Conservation (phyloP, 2,888 invertebrate genomes). For the Eubasilissa splendida region DNA sequence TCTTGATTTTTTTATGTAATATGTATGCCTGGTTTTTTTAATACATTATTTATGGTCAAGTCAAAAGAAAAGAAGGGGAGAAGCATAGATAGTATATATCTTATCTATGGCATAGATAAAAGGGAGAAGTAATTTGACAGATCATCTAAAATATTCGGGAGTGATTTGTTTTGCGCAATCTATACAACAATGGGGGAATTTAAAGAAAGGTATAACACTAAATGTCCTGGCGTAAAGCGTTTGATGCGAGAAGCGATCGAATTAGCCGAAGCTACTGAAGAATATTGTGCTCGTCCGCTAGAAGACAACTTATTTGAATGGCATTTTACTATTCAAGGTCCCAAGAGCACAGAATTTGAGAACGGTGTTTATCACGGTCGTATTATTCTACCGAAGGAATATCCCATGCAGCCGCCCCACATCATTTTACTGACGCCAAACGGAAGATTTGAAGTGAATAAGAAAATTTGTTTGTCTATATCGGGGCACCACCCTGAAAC, state of each 20-base stretch:
- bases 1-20: background rate
- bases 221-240: conserved; percentile 89
- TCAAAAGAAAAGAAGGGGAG: background rate
- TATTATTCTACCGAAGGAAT: conserved; percentile 92
- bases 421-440: conserved; percentile 94
- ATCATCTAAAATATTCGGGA: conserved; percentile 31
- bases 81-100: too few species aligned
- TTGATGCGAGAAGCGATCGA: conserved; percentile 94
- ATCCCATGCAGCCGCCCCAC: conserved; percentile 98
- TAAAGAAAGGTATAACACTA: conserved; percentile 70
- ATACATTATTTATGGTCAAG: background rate
- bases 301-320: conserved; percentile 98
- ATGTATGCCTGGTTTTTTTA: too few species aligned
- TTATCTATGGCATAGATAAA: background rate
- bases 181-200: conserved; percentile 65
- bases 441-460: conserved; percentile 93
- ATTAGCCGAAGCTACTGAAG: conserved; percentile 88
- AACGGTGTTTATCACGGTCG: conserved; percentile 94
- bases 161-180: conserved; percentile 20
- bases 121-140: conserved; percentile 42
- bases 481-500: conserved; percentile 98
- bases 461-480: conserved; percentile 95
- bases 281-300: conserved; percentile 90
- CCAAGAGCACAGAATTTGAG: conserved; percentile 90
- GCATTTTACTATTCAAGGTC: conserved; percentile 96